phyloP scores from a whole-genome alignment of 2,888 invertebrate genomes.

The Euplagia quadripunctaria region DNA sequence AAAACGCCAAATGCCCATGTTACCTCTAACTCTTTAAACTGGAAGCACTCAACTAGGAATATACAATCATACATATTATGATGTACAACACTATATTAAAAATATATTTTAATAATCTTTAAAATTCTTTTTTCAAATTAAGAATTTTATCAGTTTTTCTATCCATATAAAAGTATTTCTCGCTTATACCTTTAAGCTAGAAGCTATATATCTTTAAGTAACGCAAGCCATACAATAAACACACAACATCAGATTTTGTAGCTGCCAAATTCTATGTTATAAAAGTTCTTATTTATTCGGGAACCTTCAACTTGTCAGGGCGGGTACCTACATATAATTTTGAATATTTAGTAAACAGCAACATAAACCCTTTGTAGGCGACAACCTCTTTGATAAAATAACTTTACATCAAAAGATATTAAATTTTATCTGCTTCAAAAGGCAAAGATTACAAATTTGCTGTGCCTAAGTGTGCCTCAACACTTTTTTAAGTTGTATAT shows the following conservation, averaged over 20 bases:
- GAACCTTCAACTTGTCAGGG: slow-evolving; percentile 17
- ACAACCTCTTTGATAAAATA: slow-evolving; percentile 11
- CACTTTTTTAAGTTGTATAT: too few species aligned
- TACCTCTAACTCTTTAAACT: not conserved
- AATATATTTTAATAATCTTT: too few species aligned
- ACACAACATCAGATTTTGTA: too few species aligned
- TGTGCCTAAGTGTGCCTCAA: not conserved
- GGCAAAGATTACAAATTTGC: slow-evolving; percentile 1
- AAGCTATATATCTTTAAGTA: too few species aligned
- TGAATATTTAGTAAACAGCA: slow-evolving; percentile 23
- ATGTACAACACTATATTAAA: too few species aligned
- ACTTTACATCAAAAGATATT: slow-evolving; percentile 17
- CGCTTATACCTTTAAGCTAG: too few species aligned
- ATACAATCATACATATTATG: too few species aligned
- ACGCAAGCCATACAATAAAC: too few species aligned
- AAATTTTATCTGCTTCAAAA: slow-evolving; percentile 11
- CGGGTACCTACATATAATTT: slow-evolving; percentile 15
- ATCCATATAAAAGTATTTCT: too few species aligned
- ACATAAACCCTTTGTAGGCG: slow-evolving; percentile 24
- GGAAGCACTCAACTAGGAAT: not conserved
- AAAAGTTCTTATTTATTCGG: not conserved
- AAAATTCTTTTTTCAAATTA: too few species aligned
- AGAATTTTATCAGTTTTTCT: too few species aligned
- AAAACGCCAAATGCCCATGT: not conserved
- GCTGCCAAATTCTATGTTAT: too few species aligned